Evolutionary conservation across 2,797 vertebrate genomes (phyloP).

Genomic region (Sarcophilus harrisii): DNA sequence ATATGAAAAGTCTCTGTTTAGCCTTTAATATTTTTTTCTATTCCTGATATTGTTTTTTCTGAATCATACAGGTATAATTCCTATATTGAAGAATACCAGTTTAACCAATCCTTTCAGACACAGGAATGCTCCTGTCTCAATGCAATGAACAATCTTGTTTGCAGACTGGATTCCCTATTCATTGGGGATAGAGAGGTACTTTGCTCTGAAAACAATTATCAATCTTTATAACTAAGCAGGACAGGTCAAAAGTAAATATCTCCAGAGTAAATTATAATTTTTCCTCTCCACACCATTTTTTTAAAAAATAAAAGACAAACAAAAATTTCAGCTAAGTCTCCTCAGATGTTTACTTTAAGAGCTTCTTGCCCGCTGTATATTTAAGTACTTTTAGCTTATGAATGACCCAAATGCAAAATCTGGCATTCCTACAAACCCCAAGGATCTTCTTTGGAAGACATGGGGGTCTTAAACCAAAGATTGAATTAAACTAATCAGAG

Average conservation of each 20-base stretch:
- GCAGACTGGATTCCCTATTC: background rate
- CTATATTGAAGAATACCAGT: background rate
- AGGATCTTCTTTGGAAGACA: conserved; percentile 59
- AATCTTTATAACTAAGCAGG: conserved; percentile 10
- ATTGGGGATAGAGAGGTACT: background rate
- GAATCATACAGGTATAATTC: background rate
- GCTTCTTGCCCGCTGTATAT: conserved; percentile 1
- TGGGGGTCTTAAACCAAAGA: conserved; percentile 12
- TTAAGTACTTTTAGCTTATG: conserved; percentile 55
- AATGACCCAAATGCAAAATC: conserved; percentile 52
- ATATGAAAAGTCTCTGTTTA: background rate
- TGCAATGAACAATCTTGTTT: background rate
- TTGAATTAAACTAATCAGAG: conserved; percentile 43
- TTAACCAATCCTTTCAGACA: background rate
- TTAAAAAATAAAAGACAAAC: conserved; percentile 53
- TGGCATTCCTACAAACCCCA: conserved; percentile 1
- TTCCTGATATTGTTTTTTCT: background rate
- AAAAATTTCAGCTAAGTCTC: conserved; percentile 33
- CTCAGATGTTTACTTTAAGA: conserved; percentile 10
- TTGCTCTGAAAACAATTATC: background rate
- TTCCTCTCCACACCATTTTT: background rate
- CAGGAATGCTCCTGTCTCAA: background rate
- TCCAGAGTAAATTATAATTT: conserved; percentile 30
- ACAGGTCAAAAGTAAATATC: conserved; percentile 28
- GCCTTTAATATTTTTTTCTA: background rate